phyloP scores from a whole-genome alignment of 2,797 vertebrate genomes.

The Mormyrus hasselquistii region DNA sequence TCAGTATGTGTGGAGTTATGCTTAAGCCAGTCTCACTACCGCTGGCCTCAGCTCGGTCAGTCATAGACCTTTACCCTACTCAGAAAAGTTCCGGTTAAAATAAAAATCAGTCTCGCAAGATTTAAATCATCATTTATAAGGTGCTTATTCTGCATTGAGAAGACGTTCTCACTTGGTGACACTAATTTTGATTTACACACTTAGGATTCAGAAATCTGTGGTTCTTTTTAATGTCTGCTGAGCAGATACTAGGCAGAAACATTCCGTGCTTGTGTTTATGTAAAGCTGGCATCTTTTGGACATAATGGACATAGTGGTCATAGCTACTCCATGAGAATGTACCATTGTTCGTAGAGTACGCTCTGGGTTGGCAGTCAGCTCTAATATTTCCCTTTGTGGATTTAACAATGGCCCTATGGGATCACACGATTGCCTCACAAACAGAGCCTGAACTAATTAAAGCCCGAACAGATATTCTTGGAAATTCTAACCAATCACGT shows the following conservation, averaged over 20 bases:
- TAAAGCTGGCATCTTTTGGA: neutral
- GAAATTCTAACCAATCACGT: constrained; percentile 33
- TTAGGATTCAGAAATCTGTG: neutral
- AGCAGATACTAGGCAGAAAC: neutral
- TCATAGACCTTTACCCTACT: neutral
- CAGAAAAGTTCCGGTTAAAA: neutral
- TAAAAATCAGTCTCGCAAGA: neutral
- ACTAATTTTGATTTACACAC: neutral
- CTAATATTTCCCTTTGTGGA: neutral
- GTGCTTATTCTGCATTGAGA: neutral
- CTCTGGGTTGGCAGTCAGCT: constrained; percentile 33
- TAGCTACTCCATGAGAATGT: neutral
- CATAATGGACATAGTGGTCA: too few relatives aligned
- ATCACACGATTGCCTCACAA: constrained; percentile 25
- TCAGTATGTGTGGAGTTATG: neutral
- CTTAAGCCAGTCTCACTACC: too few relatives aligned
- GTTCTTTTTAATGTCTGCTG: neutral
- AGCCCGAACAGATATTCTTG: constrained; percentile 26
- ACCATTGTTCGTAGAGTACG: constrained; percentile 32
- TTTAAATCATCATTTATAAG: neutral
- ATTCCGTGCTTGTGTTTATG: neutral
- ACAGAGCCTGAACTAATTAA: constrained; percentile 28
- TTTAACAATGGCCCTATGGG: constrained; percentile 19
- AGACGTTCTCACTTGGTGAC: neutral
- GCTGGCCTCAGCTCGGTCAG: neutral